These are phyloP conservation scores for Hylaea fasciaria DNA, from an alignment of 2,888 invertebrate species.

Conservation along the genomic window DNA sequence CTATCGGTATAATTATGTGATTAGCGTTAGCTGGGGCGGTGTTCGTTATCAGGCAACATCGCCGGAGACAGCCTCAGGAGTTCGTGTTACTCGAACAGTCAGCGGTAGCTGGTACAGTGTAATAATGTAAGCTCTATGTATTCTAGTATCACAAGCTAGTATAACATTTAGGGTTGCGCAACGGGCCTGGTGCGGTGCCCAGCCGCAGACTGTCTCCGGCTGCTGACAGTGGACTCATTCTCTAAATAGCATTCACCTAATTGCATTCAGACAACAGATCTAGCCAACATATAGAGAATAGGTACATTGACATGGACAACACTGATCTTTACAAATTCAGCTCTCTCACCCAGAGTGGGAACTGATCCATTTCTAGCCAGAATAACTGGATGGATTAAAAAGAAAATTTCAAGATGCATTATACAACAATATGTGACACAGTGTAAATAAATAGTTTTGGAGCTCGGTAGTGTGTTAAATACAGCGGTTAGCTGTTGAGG, in stretches of 20 bases:
- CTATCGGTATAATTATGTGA: slow-evolving; percentile 19
- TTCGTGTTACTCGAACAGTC: not conserved
- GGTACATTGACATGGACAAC: slow-evolving; percentile 78
- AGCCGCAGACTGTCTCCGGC: slow-evolving; percentile 71
- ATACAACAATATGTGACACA: slow-evolving; percentile 42
- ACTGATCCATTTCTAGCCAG: slow-evolving; percentile 87
- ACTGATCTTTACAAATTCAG: slow-evolving; percentile 77
- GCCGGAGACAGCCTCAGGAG: slow-evolving; percentile 69
- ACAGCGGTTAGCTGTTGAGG: slow-evolving; percentile 24
- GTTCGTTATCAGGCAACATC: slow-evolving; percentile 59
- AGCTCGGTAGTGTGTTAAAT: slow-evolving; percentile 25
- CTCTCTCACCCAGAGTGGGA: slow-evolving; percentile 87
- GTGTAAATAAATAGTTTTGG: slow-evolving; percentile 23
- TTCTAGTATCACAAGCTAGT: slow-evolving; percentile 25
- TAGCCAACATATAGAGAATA: slow-evolving; percentile 73
- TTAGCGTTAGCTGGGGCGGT: slow-evolving; percentile 26
- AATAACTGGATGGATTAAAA: slow-evolving; percentile 85
- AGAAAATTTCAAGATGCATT: slow-evolving; percentile 79
- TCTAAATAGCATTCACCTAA: slow-evolving; percentile 82
- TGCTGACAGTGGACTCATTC: slow-evolving; percentile 70
- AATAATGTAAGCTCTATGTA: slow-evolving; percentile 24
- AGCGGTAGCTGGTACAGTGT: slow-evolving; percentile 3
- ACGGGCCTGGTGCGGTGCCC: slow-evolving; percentile 34
- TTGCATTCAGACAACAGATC: slow-evolving; percentile 81
- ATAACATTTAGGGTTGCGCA: slow-evolving; percentile 24